Conservation (phyloP, 2,888 invertebrate genomes). For the Marasmarcha lunaedactyla region DNA sequence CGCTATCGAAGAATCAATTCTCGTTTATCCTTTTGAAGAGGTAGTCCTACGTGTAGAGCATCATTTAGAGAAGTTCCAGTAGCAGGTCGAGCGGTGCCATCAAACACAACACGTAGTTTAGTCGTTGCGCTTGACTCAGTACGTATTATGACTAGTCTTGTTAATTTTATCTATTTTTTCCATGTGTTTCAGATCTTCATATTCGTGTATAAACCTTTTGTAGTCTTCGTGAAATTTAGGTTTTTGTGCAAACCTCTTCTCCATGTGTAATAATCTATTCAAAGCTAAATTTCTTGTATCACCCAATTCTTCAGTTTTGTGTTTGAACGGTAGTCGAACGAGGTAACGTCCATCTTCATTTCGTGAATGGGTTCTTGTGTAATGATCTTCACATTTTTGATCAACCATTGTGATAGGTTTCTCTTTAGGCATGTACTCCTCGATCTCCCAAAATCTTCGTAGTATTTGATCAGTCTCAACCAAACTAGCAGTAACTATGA, state of each 20-base stretch:
- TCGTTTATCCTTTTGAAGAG: constrained; percentile 16
- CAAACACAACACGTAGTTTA: constrained; percentile 11
- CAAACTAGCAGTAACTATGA: background rate
- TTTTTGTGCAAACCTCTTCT: constrained; percentile 11
- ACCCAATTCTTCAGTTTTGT: constrained; percentile 9
- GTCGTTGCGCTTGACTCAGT: constrained; percentile 12
- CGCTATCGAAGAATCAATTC: constrained; percentile 16
- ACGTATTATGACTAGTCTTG: constrained; percentile 6
- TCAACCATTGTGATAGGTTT: constrained; percentile 7
- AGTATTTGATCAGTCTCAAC: constrained; percentile 9
- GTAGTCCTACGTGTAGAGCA: constrained; percentile 14
- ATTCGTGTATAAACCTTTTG: constrained; percentile 16
- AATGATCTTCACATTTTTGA: constrained; percentile 9
- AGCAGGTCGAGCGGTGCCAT: constrained; percentile 11
- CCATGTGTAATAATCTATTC: constrained; percentile 12
- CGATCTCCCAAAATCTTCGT: constrained; percentile 15
- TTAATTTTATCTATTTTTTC: constrained; percentile 2
- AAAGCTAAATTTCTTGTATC: constrained; percentile 10
- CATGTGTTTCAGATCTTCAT: constrained; percentile 16
- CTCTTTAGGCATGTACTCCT: constrained; percentile 8
- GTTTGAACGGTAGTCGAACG: constrained; percentile 5
- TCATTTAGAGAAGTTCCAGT: constrained; percentile 15
- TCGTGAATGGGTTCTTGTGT: constrained; percentile 9
- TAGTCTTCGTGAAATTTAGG: constrained; percentile 13
- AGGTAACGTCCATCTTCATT: constrained; percentile 11